Conservation (phyloP, 2,113 vertebrate species). For the Ameiurus melas region DNA sequence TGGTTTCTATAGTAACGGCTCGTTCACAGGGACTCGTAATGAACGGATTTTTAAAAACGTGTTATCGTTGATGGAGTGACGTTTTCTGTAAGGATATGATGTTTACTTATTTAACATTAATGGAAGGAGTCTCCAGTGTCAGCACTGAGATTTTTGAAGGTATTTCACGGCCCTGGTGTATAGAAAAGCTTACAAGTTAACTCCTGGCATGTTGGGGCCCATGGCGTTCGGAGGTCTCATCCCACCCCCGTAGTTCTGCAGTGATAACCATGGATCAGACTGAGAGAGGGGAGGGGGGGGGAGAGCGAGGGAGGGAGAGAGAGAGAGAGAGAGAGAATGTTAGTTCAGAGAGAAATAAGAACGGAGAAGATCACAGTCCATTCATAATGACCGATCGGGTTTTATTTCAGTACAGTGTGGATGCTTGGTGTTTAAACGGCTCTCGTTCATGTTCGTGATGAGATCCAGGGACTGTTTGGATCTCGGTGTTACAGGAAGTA, state of each 20-base stretch:
- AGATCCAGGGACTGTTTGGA: background rate
- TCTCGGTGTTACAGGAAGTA: background rate
- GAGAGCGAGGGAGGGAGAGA: background rate
- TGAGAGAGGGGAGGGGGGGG: conserved; percentile 44
- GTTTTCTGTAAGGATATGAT: background rate
- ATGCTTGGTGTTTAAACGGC: background rate
- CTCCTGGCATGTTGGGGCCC: conserved; percentile 81
- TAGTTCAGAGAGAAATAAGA: conserved; percentile 11
- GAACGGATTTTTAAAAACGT: background rate
- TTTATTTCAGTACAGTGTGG: background rate
- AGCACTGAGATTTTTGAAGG: background rate
- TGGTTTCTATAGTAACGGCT: background rate
- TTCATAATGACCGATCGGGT: background rate
- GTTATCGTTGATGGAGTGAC: background rate
- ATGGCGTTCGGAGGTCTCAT: conserved; percentile 87
- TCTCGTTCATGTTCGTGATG: background rate
- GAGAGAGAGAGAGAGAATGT: background rate
- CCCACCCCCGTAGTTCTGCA: conserved; percentile 85
- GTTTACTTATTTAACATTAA: background rate
- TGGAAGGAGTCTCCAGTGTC: background rate
- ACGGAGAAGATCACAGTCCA: background rate
- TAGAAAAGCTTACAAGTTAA: conserved; percentile 82
- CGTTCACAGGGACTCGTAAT: background rate
- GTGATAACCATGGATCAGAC: conserved; percentile 82
- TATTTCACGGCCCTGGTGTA: background rate